Evolutionary conservation across 1,140 invertebrate genomes (phyloP), one percentile per base, ranked within the genome.

Genomic region (Littorina saxatilis): DNA sequence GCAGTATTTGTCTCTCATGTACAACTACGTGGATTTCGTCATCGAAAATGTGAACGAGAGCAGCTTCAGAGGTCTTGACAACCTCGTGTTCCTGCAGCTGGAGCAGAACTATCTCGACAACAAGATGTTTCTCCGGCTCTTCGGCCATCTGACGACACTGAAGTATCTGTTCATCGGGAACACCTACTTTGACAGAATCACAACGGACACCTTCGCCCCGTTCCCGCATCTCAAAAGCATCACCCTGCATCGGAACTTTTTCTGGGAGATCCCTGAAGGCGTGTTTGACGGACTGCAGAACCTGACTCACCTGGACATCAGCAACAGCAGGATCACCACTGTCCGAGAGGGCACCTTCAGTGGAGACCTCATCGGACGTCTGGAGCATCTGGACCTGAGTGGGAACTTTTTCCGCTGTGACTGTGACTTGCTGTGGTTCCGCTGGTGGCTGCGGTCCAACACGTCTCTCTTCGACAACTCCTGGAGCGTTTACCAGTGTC

Each of bases 381-480:
- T 82, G 39, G 35, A 29, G 35, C 5, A 23, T 50, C n/a, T 82
- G 23, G 73, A 43, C 23, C 43, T 82, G 2, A 35, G 29, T 27
- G n/a, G 47, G 17, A 81, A 81, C 47, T 39, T 52, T 23, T 81
- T 81, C 40, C 4, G 15, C 32, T 81, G 80, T 74, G 35, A 27
- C 11, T 81, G 80, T 66, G 39, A 73, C 29, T n/a, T 75, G 7
- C 15, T 61, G 29, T 76, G 80, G 80, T 81, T 81, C 61, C 32
- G 40, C 7, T 3, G 55, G 29, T 76, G 80, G 80, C 39, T 81
- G 37, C 13, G 15, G 2, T 40, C 17, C 17, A 37, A 80, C 35
- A 43, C 66, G 20, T 15, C n/a, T 15, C n/a, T 73, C 35, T 80
- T 80, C 39, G 7, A 15, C 50, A 15, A 55, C 11, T 73, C 66